phyloP scores from a whole-genome alignment of 2,888 invertebrate species.

The Drosophila acutilabella region DNA sequence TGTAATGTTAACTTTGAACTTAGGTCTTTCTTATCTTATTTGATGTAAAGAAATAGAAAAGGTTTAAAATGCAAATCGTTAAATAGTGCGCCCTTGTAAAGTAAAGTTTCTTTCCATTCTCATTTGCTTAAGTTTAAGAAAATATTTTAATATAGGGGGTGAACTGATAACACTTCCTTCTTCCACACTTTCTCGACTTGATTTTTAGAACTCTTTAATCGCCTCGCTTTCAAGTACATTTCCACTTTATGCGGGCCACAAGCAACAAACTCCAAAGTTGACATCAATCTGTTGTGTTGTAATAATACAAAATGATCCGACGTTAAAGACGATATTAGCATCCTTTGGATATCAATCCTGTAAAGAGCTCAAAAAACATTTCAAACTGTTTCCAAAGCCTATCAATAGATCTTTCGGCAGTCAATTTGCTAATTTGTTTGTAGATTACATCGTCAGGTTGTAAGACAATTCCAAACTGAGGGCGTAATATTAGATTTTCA shows the following conservation, averaged over 20 bases:
- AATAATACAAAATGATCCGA: constrained; percentile 43
- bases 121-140: not conserved
- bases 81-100: no score
- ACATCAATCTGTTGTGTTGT: constrained; percentile 1
- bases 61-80: no score
- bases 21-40: no score
- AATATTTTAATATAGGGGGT: not conserved
- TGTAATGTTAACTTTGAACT: no score
- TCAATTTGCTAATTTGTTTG: constrained; percentile 56
- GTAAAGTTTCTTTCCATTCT: no score
- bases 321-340: constrained; percentile 30
- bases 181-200: not conserved
- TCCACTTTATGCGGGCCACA: constrained; percentile 7
- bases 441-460: constrained; percentile 46
- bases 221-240: not conserved
- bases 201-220: not conserved
- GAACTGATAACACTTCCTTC: no score
- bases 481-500: constrained; percentile 63
- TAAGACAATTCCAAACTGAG: constrained; percentile 70
- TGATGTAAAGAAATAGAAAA: no score
- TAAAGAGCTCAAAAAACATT: constrained; percentile 10
- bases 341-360: constrained; percentile 8
- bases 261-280: constrained; percentile 4
- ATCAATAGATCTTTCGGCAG: constrained; percentile 29
- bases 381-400: constrained; percentile 59